These are phyloP conservation scores for Pyralis farinalis DNA, from an alignment of 2,888 invertebrate genomes.

Conservation along the genomic window DNA sequence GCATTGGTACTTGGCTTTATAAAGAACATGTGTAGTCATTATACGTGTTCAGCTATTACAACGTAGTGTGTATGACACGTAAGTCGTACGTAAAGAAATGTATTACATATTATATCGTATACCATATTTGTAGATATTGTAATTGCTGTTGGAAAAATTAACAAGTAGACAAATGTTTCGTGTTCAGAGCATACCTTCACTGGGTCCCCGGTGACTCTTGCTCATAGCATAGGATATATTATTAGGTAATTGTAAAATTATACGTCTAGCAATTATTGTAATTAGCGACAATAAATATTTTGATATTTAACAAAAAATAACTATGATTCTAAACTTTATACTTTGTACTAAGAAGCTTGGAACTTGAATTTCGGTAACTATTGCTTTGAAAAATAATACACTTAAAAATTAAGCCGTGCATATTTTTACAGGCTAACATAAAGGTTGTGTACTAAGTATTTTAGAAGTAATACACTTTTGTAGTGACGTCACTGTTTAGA, in stretches of 20 bases:
- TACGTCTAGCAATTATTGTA: conserved; percentile 33
- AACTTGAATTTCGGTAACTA: conserved; percentile 13
- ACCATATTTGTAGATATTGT: conserved; percentile 50
- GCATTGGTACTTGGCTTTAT: conserved; percentile 83
- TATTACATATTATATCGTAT: conserved; percentile 43
- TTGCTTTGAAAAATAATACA: conserved; percentile 1
- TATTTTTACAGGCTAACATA: conserved; percentile 37
- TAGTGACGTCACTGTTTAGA: conserved; percentile 28
- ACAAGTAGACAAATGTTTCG: conserved; percentile 56
- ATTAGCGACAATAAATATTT: conserved; percentile 59
- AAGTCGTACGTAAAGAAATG: conserved; percentile 30
- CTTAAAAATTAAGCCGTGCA: conserved; percentile 9
- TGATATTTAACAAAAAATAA: conserved; percentile 38
- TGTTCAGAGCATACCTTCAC: conserved; percentile 66
- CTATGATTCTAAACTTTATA: conserved; percentile 32
- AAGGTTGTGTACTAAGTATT: conserved; percentile 62
- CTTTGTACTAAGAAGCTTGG: conserved; percentile 29
- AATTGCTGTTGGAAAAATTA: conserved; percentile 53
- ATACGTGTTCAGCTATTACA: conserved; percentile 68
- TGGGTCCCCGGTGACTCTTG: conserved; percentile 47
- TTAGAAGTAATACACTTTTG: conserved; percentile 28
- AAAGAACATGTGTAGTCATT: conserved; percentile 59
- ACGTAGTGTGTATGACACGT: conserved; percentile 47
- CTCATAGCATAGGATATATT: conserved; percentile 29
- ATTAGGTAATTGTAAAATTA: conserved; percentile 34